These are phyloP conservation scores for Rynchops niger DNA, from an alignment of 2,113 vertebrate species.

Conservation along the genomic window DNA sequence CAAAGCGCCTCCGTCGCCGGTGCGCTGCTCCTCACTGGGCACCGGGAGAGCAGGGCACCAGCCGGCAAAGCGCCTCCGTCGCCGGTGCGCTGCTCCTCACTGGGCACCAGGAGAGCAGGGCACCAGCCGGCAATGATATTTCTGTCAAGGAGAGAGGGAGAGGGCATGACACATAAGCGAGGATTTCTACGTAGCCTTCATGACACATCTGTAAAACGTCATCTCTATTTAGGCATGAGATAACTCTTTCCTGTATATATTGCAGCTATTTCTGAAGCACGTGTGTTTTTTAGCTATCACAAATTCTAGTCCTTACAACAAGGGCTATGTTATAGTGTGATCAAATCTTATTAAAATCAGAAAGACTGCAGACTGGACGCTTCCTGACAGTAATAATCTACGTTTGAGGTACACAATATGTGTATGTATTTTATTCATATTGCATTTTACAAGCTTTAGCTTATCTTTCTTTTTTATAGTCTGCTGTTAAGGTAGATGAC, in stretches of 20 bases:
- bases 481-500: neutral
- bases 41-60: no score
- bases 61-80: no score
- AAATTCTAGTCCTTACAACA: neutral
- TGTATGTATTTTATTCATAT: accelerated
- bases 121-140: neutral
- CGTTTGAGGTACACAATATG: accelerated
- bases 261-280: neutral
- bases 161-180: neutral
- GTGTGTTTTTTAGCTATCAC: neutral
- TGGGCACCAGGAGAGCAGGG: no score
- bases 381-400: neutral
- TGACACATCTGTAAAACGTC: neutral
- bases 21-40: no score
- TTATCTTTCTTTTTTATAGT: neutral
- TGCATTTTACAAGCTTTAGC: neutral
- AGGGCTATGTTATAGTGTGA: neutral
- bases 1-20: no score
- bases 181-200: neutral
- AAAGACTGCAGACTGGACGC: neutral
- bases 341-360: neutral
- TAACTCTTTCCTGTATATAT: neutral
- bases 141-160: neutral
- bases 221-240: neutral
- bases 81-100: no score